Conservation (phyloP, 1,140 invertebrate genomes). For the Atta texana region DNA sequence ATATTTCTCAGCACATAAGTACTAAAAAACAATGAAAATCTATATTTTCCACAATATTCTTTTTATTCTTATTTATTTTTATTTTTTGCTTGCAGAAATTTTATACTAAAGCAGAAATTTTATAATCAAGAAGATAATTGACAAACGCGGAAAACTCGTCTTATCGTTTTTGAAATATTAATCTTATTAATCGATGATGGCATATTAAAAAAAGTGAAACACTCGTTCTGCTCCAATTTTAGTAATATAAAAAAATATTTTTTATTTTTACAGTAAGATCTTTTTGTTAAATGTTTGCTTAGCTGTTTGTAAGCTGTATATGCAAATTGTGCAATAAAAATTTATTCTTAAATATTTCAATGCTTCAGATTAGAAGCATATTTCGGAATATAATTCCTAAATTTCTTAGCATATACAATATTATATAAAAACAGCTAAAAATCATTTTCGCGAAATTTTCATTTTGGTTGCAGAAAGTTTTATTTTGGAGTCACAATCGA, state of each 20-base stretch:
- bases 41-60: too few relatives aligned
- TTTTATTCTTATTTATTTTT: too few relatives aligned
- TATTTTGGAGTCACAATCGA: background rate
- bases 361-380: background rate
- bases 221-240: background rate
- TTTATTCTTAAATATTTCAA: background rate
- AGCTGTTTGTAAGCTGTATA: background rate
- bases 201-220: slow-evolving; percentile 8
- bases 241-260: background rate
- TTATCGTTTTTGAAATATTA: background rate
- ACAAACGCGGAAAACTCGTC: too few relatives aligned
- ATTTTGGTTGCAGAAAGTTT: slow-evolving; percentile 1
- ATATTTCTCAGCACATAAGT: too few relatives aligned
- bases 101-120: too few relatives aligned
- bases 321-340: background rate
- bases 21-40: too few relatives aligned
- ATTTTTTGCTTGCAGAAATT: too few relatives aligned
- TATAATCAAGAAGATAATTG: too few relatives aligned
- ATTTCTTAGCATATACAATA: background rate
- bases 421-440: background rate
- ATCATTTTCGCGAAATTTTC: background rate
- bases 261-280: background rate
- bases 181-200: background rate
- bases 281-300: background rate
- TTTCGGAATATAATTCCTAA: background rate